These are phyloP conservation scores for Chelidonichthys spinosus DNA, from an alignment of 2,797 vertebrate species.

Conservation along the genomic window DNA sequence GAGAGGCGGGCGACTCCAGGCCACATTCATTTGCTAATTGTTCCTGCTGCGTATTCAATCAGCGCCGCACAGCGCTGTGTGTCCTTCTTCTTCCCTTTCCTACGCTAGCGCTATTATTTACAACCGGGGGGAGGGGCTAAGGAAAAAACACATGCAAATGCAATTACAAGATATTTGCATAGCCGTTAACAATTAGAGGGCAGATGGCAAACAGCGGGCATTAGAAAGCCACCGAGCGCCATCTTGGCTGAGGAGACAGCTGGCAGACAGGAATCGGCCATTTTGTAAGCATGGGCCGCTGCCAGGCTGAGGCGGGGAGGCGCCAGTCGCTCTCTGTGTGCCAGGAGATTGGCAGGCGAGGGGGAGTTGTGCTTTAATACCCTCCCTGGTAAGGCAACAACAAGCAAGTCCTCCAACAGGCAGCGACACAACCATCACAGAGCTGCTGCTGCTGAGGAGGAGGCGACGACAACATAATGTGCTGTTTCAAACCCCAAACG, in stretches of 20 bases:
- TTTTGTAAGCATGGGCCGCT: slow-evolving; percentile 84
- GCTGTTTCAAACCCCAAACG: slow-evolving; percentile 7
- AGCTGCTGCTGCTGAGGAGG: slow-evolving; percentile 55
- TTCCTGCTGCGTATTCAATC: slow-evolving; percentile 70
- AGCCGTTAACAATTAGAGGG: slow-evolving; percentile 77
- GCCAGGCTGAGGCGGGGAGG: slow-evolving; percentile 78
- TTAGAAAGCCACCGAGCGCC: slow-evolving; percentile 75
- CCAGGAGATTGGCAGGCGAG: slow-evolving; percentile 77
- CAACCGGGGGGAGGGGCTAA: slow-evolving; percentile 60
- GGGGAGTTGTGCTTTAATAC: slow-evolving; percentile 69
- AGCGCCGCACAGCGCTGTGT: slow-evolving; percentile 39
- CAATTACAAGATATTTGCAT: slow-evolving; percentile 86
- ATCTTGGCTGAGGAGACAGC: slow-evolving; percentile 85
- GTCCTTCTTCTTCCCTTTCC: slow-evolving; percentile 26
- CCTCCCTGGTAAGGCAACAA: slow-evolving; percentile 67
- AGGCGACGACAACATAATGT: slow-evolving; percentile 55
- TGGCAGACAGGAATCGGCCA: slow-evolving; percentile 84
- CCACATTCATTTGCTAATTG: slow-evolving; percentile 76
- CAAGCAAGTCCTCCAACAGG: slow-evolving; percentile 62
- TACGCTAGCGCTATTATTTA: slow-evolving; percentile 66
- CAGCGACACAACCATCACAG: slow-evolving; percentile 70
- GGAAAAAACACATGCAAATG: slow-evolving; percentile 81
- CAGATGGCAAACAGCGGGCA: slow-evolving; percentile 85
- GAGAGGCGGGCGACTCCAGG: slow-evolving; percentile 54
- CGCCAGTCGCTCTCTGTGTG: slow-evolving; percentile 71